Evolutionary conservation across 2,113 vertebrate genomes (phyloP).

Genomic region (Nannobrachium achirus): DNA sequence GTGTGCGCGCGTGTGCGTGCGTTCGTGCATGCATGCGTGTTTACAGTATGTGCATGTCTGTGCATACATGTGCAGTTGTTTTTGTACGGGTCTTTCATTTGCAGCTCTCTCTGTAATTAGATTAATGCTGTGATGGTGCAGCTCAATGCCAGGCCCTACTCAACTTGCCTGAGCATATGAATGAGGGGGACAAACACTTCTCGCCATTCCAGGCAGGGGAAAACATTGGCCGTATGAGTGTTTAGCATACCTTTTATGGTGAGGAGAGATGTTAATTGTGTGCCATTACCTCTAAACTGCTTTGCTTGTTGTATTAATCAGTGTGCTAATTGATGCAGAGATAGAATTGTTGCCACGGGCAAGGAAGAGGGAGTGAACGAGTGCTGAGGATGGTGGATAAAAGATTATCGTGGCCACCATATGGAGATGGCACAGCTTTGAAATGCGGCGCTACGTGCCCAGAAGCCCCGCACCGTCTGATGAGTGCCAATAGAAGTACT

Average conservation of each 20-base stretch:
- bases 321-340: slow-evolving; percentile 99
- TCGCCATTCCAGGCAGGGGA: slow-evolving; percentile 88
- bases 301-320: slow-evolving; percentile 99
- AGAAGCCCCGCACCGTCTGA: slow-evolving; percentile 68
- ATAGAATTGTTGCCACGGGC: slow-evolving; percentile 97
- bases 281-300: slow-evolving; percentile 99
- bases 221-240: slow-evolving; percentile 87
- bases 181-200: slow-evolving; percentile 93
- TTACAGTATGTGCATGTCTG: neutral
- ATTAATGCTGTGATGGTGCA: slow-evolving; percentile 88
- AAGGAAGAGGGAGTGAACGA: slow-evolving; percentile 85
- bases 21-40: slow-evolving; percentile 12
- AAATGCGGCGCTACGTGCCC: slow-evolving; percentile 81
- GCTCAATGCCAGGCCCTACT: slow-evolving; percentile 86
- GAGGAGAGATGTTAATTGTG: slow-evolving; percentile 99
- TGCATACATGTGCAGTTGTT: neutral
- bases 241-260: slow-evolving; percentile 95
- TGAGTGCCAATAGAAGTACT: slow-evolving; percentile 48
- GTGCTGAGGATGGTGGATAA: slow-evolving; percentile 87
- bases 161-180: slow-evolving; percentile 91
- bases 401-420: slow-evolving; percentile 91
- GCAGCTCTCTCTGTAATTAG: slow-evolving; percentile 96
- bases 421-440: slow-evolving; percentile 92
- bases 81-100: slow-evolving; percentile 87
- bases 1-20: slow-evolving; percentile 11